These are phyloP conservation scores for Paralichthys olivaceus DNA, from an alignment of 2,113 vertebrate genomes.

Conservation along the genomic window DNA sequence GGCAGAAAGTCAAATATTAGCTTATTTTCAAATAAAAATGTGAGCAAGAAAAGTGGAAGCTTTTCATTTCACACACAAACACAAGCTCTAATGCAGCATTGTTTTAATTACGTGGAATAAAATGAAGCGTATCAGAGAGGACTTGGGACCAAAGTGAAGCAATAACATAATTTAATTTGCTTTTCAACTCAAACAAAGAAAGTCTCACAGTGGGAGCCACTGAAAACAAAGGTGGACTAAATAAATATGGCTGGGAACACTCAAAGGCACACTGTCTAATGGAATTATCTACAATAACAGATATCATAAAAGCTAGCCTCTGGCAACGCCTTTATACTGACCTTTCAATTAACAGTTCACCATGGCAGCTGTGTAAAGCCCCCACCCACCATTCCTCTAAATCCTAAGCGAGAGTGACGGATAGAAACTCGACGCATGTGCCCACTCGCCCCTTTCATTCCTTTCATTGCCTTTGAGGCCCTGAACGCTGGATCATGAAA, in stretches of 20 bases:
- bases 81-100: not conserved
- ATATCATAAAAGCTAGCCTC: constrained; percentile 51
- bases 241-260: constrained; percentile 10
- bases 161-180: constrained; percentile 46
- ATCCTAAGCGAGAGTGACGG: constrained; percentile 5
- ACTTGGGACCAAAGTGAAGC: constrained; percentile 5
- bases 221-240: constrained; percentile 2
- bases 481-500: constrained; percentile 40
- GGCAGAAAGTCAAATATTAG: not conserved
- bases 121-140: constrained; percentile 11
- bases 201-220: constrained; percentile 8
- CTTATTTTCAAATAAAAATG: not conserved
- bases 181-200: not conserved
- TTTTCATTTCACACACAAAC: not conserved
- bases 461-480: constrained; percentile 38
- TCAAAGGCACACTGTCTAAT: constrained; percentile 44
- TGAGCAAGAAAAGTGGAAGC: not conserved
- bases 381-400: not conserved
- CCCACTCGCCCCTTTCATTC: constrained; percentile 52
- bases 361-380: constrained; percentile 15
- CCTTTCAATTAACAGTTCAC: constrained; percentile 60
- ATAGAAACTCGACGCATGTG: constrained; percentile 11
- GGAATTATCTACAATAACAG: constrained; percentile 49
- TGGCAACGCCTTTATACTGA: constrained; percentile 33
- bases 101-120: constrained; percentile 19